Percentiles rank a stretch among this genome's conserved stretches.
phyloP scores from a whole-genome alignment of 2,113 vertebrate species.

The Thermophis baileyi region DNA sequence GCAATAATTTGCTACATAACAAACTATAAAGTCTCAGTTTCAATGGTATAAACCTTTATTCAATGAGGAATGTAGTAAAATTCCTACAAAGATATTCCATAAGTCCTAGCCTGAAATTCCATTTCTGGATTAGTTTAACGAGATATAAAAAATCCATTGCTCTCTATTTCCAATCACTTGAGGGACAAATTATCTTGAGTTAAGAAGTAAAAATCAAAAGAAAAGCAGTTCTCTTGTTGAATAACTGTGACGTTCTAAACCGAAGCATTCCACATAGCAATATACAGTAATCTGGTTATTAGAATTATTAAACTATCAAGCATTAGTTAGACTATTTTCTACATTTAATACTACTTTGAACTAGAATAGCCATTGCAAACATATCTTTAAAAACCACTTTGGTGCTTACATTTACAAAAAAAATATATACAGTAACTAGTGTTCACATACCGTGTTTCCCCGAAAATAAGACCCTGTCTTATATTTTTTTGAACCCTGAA shows the following conservation, averaged over 20 bases:
- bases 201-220: background rate
- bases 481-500: too few species aligned
- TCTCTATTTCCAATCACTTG: background rate
- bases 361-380: background rate
- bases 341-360: background rate
- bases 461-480: too few species aligned
- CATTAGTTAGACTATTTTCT: background rate
- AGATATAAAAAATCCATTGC: background rate
- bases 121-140: background rate
- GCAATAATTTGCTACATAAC: constrained; percentile 14
- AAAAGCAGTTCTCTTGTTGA: background rate
- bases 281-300: background rate
- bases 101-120: constrained; percentile 18
- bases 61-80: constrained; percentile 16
- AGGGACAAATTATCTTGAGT: background rate
- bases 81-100: background rate
- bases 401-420: background rate
- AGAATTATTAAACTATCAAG: background rate
- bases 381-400: background rate
- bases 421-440: background rate
- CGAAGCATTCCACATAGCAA: background rate
- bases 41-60: background rate
- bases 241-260: background rate
- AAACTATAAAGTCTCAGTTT: background rate
- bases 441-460: too few species aligned